Conservation (phyloP, 2,797 vertebrate genomes). For the Labroides dimidiatus region DNA sequence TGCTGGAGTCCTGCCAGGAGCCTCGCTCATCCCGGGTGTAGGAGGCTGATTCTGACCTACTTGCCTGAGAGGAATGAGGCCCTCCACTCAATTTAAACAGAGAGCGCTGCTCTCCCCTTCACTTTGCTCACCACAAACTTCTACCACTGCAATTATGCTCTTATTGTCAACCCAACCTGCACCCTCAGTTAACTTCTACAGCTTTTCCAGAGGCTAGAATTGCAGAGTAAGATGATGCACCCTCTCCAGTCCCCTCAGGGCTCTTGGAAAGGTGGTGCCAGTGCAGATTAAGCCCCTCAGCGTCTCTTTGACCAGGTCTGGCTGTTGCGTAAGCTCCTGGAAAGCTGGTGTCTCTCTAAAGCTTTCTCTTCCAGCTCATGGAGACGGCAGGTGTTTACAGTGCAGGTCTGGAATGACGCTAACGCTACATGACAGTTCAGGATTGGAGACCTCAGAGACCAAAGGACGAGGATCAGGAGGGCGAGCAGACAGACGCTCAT, state of each 20-base stretch:
- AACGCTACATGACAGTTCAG: slow-evolving; percentile 49
- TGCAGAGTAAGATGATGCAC: slow-evolving; percentile 22
- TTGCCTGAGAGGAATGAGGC: slow-evolving; percentile 59
- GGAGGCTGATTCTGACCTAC: slow-evolving; percentile 47
- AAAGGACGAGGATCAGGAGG: slow-evolving; percentile 8
- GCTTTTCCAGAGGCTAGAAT: slow-evolving; percentile 19
- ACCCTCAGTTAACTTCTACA: slow-evolving; percentile 32
- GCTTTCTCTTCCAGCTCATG: slow-evolving; percentile 27
- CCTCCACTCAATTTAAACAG: slow-evolving; percentile 55
- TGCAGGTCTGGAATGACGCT: slow-evolving; percentile 37
- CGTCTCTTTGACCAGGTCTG: slow-evolving; percentile 47
- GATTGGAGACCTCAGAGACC: slow-evolving; percentile 18
- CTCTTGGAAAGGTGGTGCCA: slow-evolving; percentile 59
- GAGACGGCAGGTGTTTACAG: slow-evolving; percentile 58
- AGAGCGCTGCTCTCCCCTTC: slow-evolving; percentile 23
- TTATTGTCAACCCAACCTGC: slow-evolving; percentile 41
- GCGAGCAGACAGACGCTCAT: background rate
- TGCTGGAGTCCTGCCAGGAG: slow-evolving; percentile 60
- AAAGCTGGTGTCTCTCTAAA: slow-evolving; percentile 45
- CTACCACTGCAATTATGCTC: slow-evolving; percentile 38
- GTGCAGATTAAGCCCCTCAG: slow-evolving; percentile 55
- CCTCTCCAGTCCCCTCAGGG: slow-evolving; percentile 42
- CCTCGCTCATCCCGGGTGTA: slow-evolving; percentile 42
- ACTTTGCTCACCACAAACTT: slow-evolving; percentile 30
- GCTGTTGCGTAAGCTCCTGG: slow-evolving; percentile 46